Base-by-base conservation (phyloP, 2,888 invertebrate genomes). In the Mallateleia sp. region DNA sequence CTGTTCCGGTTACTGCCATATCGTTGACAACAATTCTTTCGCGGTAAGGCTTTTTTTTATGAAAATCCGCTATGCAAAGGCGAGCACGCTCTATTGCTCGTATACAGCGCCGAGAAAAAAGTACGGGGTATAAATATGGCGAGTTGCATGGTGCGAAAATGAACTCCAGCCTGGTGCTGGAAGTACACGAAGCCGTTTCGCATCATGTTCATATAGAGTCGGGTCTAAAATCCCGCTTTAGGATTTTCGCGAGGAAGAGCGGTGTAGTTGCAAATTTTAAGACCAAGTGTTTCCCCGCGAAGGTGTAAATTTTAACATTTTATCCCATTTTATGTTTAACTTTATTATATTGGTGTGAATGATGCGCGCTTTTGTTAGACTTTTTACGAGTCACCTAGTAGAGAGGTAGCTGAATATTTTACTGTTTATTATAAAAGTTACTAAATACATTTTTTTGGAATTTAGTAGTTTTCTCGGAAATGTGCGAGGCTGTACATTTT, bases 131-230 rank as follows among this genome's bases (percentile, higher is more conserved):
- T 79, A 80, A 80, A 80, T 60, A 71, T 38, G 71, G 9, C 52
- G 42, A 62, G 69, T 69, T 79, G 62, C 64, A 64, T 60, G 64
- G 38, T n/a, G 71, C 71, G 62, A 62, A 71, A 71, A 69, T 79
- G 69, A 79, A 78, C 56, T 47, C 34, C 20, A 24, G 34, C 15
- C n/a, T n/a, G 22, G 54, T 8, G 20, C 45, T 9, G 18, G 47
- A 58, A 28, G 25, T 24, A 24, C 28, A 18, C 42, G 72, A 45
- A 72, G 42, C 42, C 42, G 58, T 42, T 56, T 42, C 32, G 58
- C 42, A 28, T 47, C 45, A 22, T 50, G 24, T 45, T 32, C 47
- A 47, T 47, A 32, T 28, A 18, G 22, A 18, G 28, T 20, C 22
- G 47, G 38, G 2, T 62, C 20, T 25, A 24, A 60, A 75, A 75